A percentile compares a stretch with the other conserved stretches of the same genome.
phyloP scores from a whole-genome alignment of 2,888 invertebrate genomes.

The Neoascia interrupta region DNA sequence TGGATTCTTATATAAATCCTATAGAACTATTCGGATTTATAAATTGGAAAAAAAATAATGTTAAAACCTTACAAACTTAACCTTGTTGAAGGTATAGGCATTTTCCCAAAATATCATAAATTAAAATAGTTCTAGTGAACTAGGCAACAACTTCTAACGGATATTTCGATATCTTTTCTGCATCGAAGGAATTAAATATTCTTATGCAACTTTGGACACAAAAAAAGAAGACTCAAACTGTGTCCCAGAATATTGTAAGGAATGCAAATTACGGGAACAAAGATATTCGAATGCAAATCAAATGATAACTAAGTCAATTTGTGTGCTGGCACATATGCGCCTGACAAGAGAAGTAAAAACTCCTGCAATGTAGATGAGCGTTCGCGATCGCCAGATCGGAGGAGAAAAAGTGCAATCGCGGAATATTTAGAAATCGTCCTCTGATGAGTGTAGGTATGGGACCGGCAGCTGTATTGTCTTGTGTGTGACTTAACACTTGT shows the following conservation, averaged over 20 bases:
- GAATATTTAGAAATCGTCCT: conserved; percentile 20
- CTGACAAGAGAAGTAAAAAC: background rate
- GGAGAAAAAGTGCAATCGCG: conserved; percentile 7
- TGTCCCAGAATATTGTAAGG: conserved; percentile 31
- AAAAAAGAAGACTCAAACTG: conserved; percentile 26
- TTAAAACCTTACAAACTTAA: no score
- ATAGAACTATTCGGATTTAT: no score
- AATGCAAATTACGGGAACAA: conserved; percentile 19
- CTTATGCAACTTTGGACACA: conserved; percentile 17
- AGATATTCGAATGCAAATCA: conserved; percentile 28
- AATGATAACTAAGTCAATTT: conserved; percentile 39
- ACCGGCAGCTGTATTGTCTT: no score
- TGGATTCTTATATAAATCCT: no score
- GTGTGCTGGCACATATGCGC: background rate
- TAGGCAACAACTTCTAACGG: no score
- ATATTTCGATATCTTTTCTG: background rate
- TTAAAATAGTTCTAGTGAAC: no score
- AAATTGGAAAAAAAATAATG: no score
- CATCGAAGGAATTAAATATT: conserved; percentile 17
- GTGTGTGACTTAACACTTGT: conserved; percentile 40
- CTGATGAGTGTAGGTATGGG: background rate
- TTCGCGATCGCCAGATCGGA: background rate
- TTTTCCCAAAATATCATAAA: no score
- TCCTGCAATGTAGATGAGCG: conserved; percentile 19
- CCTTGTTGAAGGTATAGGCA: no score